Evolutionary conservation across 2,797 vertebrate genomes (phyloP), one percentile per base, ranked within the genome.

Genomic region (Sebastes trivittatus): DNA sequence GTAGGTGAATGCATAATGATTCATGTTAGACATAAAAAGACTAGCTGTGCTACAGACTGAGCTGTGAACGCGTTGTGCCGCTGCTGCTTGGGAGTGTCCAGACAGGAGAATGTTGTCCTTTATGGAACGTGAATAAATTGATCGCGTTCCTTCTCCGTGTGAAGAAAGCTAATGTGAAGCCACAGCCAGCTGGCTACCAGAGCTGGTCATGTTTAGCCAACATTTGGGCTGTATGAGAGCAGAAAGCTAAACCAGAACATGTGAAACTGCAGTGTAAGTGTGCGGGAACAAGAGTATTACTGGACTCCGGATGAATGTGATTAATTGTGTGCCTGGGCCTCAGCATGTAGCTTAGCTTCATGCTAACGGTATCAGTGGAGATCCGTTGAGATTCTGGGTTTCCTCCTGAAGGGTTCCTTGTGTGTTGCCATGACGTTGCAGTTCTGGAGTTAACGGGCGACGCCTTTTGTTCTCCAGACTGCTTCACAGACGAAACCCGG

Each of bases 371-470:
- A 34, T 58, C 25, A 0, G 36, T 29, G 25, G 49, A 77, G 64
- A 72, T 77, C 54, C 64, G 23, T 66, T 11, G 70, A 64, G 77
- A 77, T 61, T 16, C 32, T 6, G 29, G 16, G 18, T 52, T 74
- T 73, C 75, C 71, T 67, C 67, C 69, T 71, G 62, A 72, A 82
- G 34, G 69, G 62, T 63, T 78, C 75, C 82, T 79, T 90, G 89
- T 95, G 86, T n/a, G 8, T 46, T 91, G 94, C 81, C 38, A 80
- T 97, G 96, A 96, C 95, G 92, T 80, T 96, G 96, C 96, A 96
- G 58, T 95, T 96, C 93, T 94, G 80, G 76, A 90, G 55, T 75
- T 60, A 72, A 89, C 77, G 92, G 94, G 94, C 94, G 90, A 94
- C 85, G 93, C 95, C 95, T 95, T 93, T 92, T 91, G 77, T 89